These are phyloP conservation scores for Holacanthella duospinosa DNA, from an alignment of 2,888 invertebrate genomes.

Conservation along the genomic window DNA sequence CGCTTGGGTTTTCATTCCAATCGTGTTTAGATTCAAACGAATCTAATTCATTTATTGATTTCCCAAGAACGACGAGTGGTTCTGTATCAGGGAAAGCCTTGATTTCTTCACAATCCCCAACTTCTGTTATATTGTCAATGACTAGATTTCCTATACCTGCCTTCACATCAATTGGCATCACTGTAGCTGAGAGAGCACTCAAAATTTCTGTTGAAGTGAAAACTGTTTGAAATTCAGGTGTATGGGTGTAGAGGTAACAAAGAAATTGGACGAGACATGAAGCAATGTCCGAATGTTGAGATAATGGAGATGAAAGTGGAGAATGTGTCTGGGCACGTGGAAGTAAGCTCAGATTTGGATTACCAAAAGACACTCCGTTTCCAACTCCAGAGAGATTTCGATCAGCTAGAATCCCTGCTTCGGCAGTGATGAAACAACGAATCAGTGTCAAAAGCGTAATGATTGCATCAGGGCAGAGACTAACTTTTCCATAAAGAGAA, in stretches of 20 bases:
- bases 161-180: slow-evolving; percentile 55
- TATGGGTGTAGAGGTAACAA: slow-evolving; percentile 89
- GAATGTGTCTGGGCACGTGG: not conserved
- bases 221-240: slow-evolving; percentile 81
- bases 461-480: slow-evolving; percentile 82
- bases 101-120: slow-evolving; percentile 15
- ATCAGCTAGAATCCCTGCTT: slow-evolving; percentile 8
- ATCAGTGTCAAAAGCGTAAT: slow-evolving; percentile 60
- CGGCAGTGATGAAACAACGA: slow-evolving; percentile 26
- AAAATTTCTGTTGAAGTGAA: slow-evolving; percentile 87
- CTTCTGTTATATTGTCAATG: not conserved
- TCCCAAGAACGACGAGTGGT: slow-evolving; percentile 11
- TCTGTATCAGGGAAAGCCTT: slow-evolving; percentile 17
- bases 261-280: slow-evolving; percentile 57
- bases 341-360: not conserved
- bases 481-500: slow-evolving; percentile 57
- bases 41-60: not conserved
- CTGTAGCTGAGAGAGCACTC: slow-evolving; percentile 68
- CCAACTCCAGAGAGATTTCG: not conserved
- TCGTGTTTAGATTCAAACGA: slow-evolving; percentile 8
- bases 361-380: not conserved
- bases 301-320: not conserved
- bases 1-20: not conserved
- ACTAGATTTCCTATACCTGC: not conserved
- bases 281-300: slow-evolving; percentile 26